Percentiles rank a stretch among this genome's conserved stretches.
Conservation (phyloP, 2,797 vertebrate genomes). For the Sitta carolinensis region DNA sequence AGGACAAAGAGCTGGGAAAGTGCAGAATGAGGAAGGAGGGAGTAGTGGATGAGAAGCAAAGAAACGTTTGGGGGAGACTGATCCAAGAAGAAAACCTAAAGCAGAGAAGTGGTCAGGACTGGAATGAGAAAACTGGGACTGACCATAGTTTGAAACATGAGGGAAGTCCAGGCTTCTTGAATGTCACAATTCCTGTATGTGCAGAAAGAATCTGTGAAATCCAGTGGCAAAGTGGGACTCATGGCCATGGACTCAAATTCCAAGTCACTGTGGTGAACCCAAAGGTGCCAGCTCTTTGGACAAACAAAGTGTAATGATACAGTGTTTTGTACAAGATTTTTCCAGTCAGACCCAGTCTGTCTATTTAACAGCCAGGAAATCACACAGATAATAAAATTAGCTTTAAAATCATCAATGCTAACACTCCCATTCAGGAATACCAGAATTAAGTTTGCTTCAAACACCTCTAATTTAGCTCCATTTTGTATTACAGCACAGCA, state of each 20-base stretch:
- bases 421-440: not conserved
- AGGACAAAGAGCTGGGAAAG: not conserved
- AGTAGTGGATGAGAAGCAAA: not conserved
- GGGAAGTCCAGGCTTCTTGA: not conserved
- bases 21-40: accelerated
- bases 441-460: slow-evolving; percentile 22
- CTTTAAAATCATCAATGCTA: not conserved
- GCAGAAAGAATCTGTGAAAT: not conserved
- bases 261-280: not conserved
- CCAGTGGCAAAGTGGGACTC: not conserved
- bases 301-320: accelerated
- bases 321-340: not conserved
- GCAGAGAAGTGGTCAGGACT: not conserved
- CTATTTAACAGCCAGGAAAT: not conserved
- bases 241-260: not conserved
- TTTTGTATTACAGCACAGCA: not conserved
- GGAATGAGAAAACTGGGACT: not conserved
- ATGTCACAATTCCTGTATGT: not conserved
- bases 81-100: not conserved
- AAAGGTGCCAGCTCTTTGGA: not conserved
- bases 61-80: not conserved
- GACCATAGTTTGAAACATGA: not conserved
- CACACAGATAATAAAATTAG: not conserved
- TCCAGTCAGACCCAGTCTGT: not conserved
- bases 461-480: not conserved